Evolutionary conservation across 2,113 vertebrate species (phyloP).

Genomic region (Clarias batrachus): DNA sequence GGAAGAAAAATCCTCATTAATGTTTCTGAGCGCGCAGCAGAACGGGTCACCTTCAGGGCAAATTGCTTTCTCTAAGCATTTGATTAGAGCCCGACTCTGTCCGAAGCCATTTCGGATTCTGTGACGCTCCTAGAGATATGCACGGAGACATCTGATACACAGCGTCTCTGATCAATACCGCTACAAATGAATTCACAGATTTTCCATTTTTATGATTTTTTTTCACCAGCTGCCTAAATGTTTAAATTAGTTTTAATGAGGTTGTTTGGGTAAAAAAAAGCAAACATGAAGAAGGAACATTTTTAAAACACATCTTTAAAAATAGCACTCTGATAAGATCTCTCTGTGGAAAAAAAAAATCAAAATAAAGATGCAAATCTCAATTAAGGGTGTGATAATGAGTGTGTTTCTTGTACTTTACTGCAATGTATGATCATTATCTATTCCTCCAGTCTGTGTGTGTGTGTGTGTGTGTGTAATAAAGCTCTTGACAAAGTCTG

Average conservation of each 20-base stretch:
- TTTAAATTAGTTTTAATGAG: conserved; percentile 10
- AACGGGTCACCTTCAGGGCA: conserved; percentile 48
- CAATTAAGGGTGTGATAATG: not conserved
- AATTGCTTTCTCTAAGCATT: conserved; percentile 47
- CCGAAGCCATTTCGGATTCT: conserved; percentile 39
- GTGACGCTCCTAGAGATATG: not conserved
- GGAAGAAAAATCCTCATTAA: conserved; percentile 37
- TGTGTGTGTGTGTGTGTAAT: not conserved
- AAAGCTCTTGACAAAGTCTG: not conserved
- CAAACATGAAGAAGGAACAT: not conserved
- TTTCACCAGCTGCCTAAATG: not conserved
- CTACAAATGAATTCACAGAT: conserved; percentile 9
- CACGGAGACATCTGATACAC: conserved; percentile 2
- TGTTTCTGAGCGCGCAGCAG: conserved; percentile 14
- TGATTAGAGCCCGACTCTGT: conserved; percentile 41
- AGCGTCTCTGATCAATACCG: conserved; percentile 26
- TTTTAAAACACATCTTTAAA: not conserved
- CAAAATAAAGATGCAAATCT: not conserved
- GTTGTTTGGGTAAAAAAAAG: not conserved
- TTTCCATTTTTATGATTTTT: not conserved
- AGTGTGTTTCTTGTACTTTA: not conserved
- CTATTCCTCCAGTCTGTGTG: not conserved
- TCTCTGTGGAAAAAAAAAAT: not conserved
- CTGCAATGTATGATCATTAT: not conserved
- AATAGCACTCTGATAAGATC: too few species aligned